These are phyloP conservation scores for Octodonta nipae DNA, from an alignment of 2,888 invertebrate genomes.

Conservation along the genomic window DNA sequence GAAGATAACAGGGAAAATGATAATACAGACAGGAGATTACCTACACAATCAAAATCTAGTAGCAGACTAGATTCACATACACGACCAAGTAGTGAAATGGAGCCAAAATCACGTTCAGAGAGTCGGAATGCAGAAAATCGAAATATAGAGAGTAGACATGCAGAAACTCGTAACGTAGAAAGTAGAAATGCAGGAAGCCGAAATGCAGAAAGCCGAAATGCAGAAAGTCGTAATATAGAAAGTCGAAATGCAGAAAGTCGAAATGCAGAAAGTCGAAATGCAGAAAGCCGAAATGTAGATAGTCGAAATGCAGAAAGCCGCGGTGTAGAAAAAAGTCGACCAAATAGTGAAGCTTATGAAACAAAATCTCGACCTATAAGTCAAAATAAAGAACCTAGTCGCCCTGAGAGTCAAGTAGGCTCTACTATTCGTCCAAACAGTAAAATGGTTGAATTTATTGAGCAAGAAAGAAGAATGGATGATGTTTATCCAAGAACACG, in stretches of 20 bases:
- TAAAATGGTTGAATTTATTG: no score
- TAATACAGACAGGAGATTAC: no score
- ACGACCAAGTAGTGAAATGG: no score
- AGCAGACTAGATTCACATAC: no score
- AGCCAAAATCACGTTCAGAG: background rate
- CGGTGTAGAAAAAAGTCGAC: background rate
- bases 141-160: constrained; percentile 10
- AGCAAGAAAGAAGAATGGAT: no score
- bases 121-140: constrained; percentile 11
- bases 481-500: no score
- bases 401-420: constrained; percentile 2
- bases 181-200: no score
- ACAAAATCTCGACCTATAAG: constrained; percentile 3
- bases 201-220: no score
- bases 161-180: background rate
- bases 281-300: background rate
- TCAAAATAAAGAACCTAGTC: no score
- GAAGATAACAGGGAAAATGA: constrained; percentile 5
- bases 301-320: background rate
- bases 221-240: background rate
- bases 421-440: background rate
- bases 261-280: no score
- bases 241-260: background rate
- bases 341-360: constrained; percentile 5
- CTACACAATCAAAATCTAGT: no score